phyloP scores from a whole-genome alignment of 2,113 vertebrate species.

The Columba janthina region DNA sequence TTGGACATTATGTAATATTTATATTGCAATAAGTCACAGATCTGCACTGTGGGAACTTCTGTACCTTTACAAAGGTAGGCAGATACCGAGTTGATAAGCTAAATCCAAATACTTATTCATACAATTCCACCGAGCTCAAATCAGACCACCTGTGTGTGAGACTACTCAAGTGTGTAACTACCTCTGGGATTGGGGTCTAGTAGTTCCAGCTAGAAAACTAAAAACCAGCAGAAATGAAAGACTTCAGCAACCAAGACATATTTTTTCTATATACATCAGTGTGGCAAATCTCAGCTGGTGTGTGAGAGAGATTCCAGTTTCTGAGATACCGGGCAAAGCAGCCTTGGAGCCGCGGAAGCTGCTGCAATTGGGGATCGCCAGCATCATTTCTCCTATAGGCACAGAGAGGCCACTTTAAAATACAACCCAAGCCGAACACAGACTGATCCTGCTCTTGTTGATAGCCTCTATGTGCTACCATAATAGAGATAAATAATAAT shows the following conservation, averaged over 20 bases:
- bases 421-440: background rate
- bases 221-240: background rate
- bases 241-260: background rate
- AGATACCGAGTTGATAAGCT: background rate
- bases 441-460: background rate
- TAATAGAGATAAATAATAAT: conserved; percentile 61
- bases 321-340: background rate
- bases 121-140: background rate
- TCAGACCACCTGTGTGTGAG: background rate
- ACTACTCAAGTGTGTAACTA: background rate
- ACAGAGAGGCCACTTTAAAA: background rate
- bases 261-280: background rate
- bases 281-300: background rate
- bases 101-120: background rate
- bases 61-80: background rate
- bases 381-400: background rate
- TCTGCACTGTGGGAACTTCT: background rate
- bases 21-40: background rate
- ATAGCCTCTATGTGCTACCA: background rate
- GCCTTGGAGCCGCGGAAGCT: accelerated
- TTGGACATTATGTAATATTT: background rate
- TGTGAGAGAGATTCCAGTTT: background rate
- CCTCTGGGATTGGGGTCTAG: background rate
- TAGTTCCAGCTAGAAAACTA: background rate
- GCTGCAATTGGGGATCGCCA: background rate